Evolutionary conservation across 2,888 invertebrate species (phyloP).

Genomic region (Cosmorhoe ocellata): DNA sequence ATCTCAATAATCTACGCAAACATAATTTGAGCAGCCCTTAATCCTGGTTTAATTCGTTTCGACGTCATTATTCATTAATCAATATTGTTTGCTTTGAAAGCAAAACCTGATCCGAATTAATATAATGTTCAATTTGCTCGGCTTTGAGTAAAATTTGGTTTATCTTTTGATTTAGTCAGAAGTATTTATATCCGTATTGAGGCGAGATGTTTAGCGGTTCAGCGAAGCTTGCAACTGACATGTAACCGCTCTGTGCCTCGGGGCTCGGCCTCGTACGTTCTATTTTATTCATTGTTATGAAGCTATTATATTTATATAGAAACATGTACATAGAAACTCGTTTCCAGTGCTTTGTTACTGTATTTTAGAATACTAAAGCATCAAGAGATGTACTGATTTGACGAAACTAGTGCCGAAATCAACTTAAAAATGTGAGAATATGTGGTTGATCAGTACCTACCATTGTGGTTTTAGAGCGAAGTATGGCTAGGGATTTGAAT

Average conservation of each 20-base stretch:
- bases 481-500: too few species aligned
- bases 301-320: conserved; percentile 4
- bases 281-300: conserved; percentile 18
- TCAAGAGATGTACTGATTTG: too few species aligned
- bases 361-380: too few species aligned
- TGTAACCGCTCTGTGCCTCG: conserved; percentile 28
- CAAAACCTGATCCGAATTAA: conserved; percentile 33
- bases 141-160: too few species aligned
- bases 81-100: conserved; percentile 15
- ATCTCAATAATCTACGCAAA: not conserved
- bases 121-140: conserved; percentile 36
- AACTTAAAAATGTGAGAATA: too few species aligned
- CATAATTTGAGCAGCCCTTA: too few species aligned
- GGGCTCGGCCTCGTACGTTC: conserved; percentile 9
- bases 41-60: too few species aligned
- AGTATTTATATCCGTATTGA: conserved; percentile 39
- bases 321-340: conserved; percentile 4
- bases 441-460: too few species aligned
- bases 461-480: too few species aligned
- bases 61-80: conserved; percentile 16
- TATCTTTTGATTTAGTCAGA: conserved; percentile 28
- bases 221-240: conserved; percentile 55
- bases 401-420: too few species aligned
- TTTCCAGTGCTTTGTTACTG: not conserved
- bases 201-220: conserved; percentile 51